phyloP scores from a whole-genome alignment of 2,113 vertebrate species.

The Apodemus speciosus region DNA sequence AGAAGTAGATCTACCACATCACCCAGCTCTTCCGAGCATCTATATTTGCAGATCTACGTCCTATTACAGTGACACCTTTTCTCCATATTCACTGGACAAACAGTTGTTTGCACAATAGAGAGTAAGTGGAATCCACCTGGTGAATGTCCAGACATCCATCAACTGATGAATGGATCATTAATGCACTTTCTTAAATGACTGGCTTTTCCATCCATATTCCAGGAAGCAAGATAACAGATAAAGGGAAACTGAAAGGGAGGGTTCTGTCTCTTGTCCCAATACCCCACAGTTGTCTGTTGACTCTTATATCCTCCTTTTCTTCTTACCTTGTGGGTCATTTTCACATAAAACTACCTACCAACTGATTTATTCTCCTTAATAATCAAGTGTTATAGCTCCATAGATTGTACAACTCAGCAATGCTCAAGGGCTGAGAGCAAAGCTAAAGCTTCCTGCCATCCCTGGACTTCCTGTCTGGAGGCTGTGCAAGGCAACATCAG shows the following conservation, averaged over 20 bases:
- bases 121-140: not conserved
- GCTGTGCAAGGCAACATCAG: not conserved
- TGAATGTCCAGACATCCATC: not conserved
- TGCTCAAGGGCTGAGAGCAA: not conserved
- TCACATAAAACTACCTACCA: not conserved
- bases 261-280: not conserved
- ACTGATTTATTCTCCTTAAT: not conserved
- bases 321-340: not conserved
- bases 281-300: accelerated
- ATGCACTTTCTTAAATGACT: not conserved
- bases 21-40: not conserved
- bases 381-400: not conserved
- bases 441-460: not conserved
- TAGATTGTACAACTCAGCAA: not conserved
- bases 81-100: too few relatives aligned
- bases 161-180: not conserved
- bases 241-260: not conserved
- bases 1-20: not conserved
- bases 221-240: not conserved
- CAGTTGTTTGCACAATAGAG: not conserved
- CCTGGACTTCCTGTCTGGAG: not conserved
- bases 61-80: not conserved
- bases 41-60: not conserved
- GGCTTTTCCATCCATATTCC: not conserved
- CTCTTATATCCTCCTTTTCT: not conserved